A percentile compares a stretch with the other conserved stretches of the same genome.
Evolutionary conservation across 2,797 vertebrate genomes (phyloP).

Genomic region (Ctenopoma kingsleyae): DNA sequence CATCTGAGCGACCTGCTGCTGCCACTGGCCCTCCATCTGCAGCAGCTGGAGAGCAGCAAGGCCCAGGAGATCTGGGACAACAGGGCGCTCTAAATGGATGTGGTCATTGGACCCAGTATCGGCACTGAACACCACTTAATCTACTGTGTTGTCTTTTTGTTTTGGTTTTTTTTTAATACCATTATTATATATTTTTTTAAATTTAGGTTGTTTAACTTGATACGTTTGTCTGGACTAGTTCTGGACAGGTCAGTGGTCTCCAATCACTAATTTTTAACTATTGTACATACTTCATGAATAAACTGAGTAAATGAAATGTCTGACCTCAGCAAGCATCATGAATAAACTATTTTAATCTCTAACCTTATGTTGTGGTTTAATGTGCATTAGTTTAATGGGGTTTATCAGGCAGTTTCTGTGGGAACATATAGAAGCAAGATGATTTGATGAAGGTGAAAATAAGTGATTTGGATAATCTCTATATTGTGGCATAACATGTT

Average conservation of each 20-base stretch:
- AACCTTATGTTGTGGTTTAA: background rate
- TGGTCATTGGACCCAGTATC: background rate
- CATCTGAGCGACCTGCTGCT: constrained; percentile 84
- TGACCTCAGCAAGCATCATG: constrained; percentile 31
- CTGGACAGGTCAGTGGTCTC: background rate
- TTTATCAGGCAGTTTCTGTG: too few species aligned
- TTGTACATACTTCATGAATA: constrained; percentile 72
- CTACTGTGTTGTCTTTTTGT: background rate
- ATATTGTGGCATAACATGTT: too few species aligned
- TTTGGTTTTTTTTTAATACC: background rate
- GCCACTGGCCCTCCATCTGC: constrained; percentile 82
- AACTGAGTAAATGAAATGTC: constrained; percentile 46
- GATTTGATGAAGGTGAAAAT: too few species aligned
- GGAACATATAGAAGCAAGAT: too few species aligned
- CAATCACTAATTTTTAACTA: constrained; percentile 49
- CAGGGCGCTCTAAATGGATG: constrained; percentile 43
- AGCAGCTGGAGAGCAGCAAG: constrained; percentile 79
- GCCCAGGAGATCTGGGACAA: constrained; percentile 67
- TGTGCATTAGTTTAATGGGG: background rate
- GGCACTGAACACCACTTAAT: constrained; percentile 9
- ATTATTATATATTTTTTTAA: constrained; percentile 2
- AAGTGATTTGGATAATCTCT: too few species aligned
- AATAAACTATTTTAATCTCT: constrained; percentile 74
- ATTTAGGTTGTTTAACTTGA: constrained; percentile 13
- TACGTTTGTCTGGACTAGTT: constrained; percentile 1